Percentiles rank a stretch among this genome's conserved stretches.
Conservation (phyloP, 2,888 invertebrate species). For the Trisateles emortualis region DNA sequence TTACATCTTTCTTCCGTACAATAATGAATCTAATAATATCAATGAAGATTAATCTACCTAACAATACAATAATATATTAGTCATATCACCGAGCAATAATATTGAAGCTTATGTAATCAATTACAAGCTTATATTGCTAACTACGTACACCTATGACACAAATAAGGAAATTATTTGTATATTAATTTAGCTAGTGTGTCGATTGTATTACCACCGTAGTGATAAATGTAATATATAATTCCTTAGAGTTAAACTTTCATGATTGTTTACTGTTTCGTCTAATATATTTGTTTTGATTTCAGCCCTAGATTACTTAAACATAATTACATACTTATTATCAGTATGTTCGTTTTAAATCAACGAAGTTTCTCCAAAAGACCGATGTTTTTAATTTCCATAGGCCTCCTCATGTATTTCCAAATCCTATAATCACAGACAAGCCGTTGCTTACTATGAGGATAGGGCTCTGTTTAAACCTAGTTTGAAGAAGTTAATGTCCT, state of each 20-base stretch:
- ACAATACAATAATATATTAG: conserved; percentile 17
- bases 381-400: too few relatives aligned
- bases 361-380: too few relatives aligned
- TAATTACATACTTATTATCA: too few relatives aligned
- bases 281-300: too few relatives aligned
- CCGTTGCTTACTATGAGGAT: too few relatives aligned
- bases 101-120: conserved; percentile 40
- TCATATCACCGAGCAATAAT: conserved; percentile 30
- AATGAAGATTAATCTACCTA: conserved; percentile 9
- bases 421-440: too few relatives aligned
- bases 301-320: too few relatives aligned
- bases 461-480: too few relatives aligned
- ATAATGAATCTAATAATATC: conserved; percentile 9
- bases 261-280: neutral
- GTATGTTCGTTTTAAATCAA: too few relatives aligned
- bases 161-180: conserved; percentile 39
- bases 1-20: conserved; percentile 28
- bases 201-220: conserved; percentile 14
- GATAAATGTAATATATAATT: neutral
- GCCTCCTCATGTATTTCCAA: too few relatives aligned
- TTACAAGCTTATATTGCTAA: conserved; percentile 39
- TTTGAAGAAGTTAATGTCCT: too few relatives aligned
- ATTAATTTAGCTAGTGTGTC: conserved; percentile 27
- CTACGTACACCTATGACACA: conserved; percentile 24
- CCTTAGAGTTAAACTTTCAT: neutral